A percentile compares a stretch with the other conserved stretches of the same genome.
These are phyloP conservation scores for Tetragonisca angustula DNA, from an alignment of 2,888 invertebrate genomes.

Conservation along the genomic window DNA sequence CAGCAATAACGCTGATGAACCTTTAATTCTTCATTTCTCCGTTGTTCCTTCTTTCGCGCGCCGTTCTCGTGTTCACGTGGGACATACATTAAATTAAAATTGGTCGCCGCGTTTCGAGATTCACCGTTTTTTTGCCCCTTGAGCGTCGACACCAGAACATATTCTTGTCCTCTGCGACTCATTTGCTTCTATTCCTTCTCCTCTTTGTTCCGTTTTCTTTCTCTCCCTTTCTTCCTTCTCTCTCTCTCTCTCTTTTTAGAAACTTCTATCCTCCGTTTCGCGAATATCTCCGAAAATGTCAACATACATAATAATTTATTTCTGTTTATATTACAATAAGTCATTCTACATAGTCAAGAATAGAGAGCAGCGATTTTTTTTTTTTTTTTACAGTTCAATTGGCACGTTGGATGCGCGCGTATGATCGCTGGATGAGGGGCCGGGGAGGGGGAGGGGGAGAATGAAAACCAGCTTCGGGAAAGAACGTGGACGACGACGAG, in stretches of 20 bases:
- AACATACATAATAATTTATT: conserved; percentile 73
- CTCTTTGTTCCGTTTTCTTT: not conserved
- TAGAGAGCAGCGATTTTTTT: conserved; percentile 61
- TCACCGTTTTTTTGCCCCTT: conserved; percentile 44
- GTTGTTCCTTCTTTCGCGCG: not conserved
- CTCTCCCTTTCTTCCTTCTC: not conserved
- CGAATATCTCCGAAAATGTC: conserved; percentile 67
- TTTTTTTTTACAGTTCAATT: conserved; percentile 57
- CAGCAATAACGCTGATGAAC: conserved; percentile 52
- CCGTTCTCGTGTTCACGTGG: conserved; percentile 11
- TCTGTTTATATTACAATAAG: conserved; percentile 73
- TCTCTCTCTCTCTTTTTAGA: conserved; percentile 5
- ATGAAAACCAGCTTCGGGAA: not conserved
- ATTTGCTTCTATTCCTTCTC: not conserved
- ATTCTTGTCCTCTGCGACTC: conserved; percentile 15
- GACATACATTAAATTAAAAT: conserved; percentile 11
- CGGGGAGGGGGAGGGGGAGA: not conserved
- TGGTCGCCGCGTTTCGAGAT: conserved; percentile 30
- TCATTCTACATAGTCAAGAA: conserved; percentile 68
- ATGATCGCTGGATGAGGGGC: conserved; percentile 38
- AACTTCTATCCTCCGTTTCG: conserved; percentile 44
- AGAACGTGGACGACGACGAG: not conserved
- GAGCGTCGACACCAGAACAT: conserved; percentile 56
- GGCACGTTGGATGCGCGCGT: conserved; percentile 51
- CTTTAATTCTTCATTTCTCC: conserved; percentile 17